phyloP scores from a whole-genome alignment of 2,113 vertebrate genomes.

The Gopherus flavomarginatus region DNA sequence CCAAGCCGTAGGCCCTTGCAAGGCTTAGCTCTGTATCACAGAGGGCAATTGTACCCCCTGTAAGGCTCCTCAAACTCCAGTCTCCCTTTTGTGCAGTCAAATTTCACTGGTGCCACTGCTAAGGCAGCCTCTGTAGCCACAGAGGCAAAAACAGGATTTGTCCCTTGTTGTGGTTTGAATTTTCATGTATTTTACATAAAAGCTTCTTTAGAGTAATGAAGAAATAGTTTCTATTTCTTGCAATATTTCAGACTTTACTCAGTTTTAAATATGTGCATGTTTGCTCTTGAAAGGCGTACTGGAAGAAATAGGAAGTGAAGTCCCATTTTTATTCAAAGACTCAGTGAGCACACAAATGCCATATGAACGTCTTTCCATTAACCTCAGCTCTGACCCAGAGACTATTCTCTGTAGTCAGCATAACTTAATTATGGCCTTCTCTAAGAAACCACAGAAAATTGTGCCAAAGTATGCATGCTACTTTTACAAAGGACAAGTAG shows the following conservation, averaged over 20 bases:
- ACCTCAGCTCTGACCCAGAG: not conserved
- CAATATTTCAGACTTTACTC: fast-evolving
- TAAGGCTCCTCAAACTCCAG: fast-evolving
- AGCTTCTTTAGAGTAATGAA: not conserved
- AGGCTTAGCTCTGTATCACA: not conserved
- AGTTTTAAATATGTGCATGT: not conserved
- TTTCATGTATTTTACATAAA: not conserved
- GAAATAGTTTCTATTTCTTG: not conserved
- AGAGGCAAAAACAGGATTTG: not conserved
- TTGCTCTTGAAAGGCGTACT: not conserved
- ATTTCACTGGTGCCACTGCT: not conserved
- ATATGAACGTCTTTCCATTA: not conserved
- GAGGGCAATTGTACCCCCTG: not conserved
- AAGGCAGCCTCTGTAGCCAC: not conserved
- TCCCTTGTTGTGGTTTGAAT: not conserved
- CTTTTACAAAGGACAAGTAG: not conserved
- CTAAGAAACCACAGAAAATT: not conserved
- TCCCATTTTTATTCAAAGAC: not conserved
- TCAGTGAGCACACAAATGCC: not conserved
- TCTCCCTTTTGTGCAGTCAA: not conserved
- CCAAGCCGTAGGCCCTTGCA: not conserved
- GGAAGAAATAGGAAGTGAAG: not conserved
- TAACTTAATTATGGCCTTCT: not conserved
- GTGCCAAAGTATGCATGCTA: fast-evolving
- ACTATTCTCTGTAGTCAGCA: not conserved